A percentile compares a stretch with the other conserved stretches of the same genome.
phyloP scores from a whole-genome alignment of 2,888 invertebrate species.

The Ennomos fuscantarius region DNA sequence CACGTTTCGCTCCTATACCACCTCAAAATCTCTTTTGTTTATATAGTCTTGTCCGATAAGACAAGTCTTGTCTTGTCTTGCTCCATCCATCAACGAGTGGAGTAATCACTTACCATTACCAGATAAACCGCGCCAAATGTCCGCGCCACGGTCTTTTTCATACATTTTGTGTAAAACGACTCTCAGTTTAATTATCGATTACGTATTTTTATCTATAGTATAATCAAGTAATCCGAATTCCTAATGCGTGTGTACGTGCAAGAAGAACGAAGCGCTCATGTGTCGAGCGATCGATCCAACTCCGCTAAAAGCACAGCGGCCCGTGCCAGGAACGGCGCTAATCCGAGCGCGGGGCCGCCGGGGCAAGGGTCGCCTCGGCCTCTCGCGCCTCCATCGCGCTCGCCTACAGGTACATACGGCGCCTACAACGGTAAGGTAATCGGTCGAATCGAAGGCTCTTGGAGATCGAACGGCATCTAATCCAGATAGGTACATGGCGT shows the following conservation, averaged over 20 bases:
- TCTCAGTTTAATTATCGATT: too few relatives aligned
- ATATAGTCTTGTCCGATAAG: too few relatives aligned
- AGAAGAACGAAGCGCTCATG: constrained; percentile 4
- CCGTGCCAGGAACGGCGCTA: constrained; percentile 36
- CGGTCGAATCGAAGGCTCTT: constrained; percentile 32
- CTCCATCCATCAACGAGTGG: too few relatives aligned
- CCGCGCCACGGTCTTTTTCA: too few relatives aligned
- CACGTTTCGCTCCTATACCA: too few relatives aligned
- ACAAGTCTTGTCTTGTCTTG: too few relatives aligned
- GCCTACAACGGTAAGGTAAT: constrained; percentile 28
- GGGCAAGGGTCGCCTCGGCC: constrained; percentile 13
- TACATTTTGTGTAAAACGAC: too few relatives aligned
- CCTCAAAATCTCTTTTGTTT: too few relatives aligned
- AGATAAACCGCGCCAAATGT: too few relatives aligned
- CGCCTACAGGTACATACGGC: constrained; percentile 14
- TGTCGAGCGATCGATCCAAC: constrained; percentile 13
- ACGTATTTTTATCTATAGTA: too few relatives aligned
- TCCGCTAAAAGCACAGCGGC: constrained; percentile 5
- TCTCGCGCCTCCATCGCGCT: constrained; percentile 2
- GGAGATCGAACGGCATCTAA: constrained; percentile 23
- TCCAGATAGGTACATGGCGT: constrained; percentile 7
- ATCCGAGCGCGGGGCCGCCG: constrained; percentile 8
- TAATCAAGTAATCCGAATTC: constrained; percentile 1
- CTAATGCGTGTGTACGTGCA: constrained; percentile 8
- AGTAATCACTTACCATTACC: too few relatives aligned